Evolutionary conservation across 2,888 invertebrate genomes (phyloP).

Genomic region (Ophion costatus): DNA sequence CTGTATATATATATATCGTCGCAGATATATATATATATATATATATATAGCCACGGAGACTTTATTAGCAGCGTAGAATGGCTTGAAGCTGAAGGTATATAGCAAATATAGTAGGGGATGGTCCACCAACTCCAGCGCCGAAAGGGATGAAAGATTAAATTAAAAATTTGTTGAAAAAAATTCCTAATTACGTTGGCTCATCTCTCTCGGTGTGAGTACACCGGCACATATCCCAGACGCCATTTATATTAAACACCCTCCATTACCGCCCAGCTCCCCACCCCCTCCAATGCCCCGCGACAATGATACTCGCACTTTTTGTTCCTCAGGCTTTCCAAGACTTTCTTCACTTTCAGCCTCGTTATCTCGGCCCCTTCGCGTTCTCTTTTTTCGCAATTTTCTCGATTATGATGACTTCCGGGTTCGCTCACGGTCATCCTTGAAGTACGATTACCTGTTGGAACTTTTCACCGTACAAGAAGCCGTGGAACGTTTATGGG

Average conservation of each 20-base stretch:
- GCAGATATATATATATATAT: too few species aligned
- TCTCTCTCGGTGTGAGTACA: conserved; percentile 8
- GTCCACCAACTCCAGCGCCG: conserved; percentile 19
- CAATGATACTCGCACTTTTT: conserved; percentile 41
- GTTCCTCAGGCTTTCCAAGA: conserved; percentile 38
- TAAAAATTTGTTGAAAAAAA: conserved; percentile 78
- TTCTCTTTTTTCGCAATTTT: background rate
- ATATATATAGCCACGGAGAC: conserved; percentile 25
- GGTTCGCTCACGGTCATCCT: conserved; percentile 24
- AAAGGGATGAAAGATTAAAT: conserved; percentile 67
- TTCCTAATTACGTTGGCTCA: conserved; percentile 74
- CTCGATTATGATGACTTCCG: background rate
- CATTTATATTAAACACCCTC: conserved; percentile 32
- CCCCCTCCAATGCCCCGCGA: background rate
- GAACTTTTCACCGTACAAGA: background rate
- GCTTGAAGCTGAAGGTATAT: conserved; percentile 25
- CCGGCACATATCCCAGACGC: conserved; percentile 19
- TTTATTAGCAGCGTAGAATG: conserved; percentile 62
- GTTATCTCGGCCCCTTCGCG: background rate
- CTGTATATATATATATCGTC: background rate
- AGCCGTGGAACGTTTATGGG: too few species aligned
- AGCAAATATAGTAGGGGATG: conserved; percentile 26
- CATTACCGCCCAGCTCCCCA: background rate
- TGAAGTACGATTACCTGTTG: conserved; percentile 66
- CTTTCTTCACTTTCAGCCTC: background rate